These are phyloP conservation scores for Lipophrys pholis DNA, from an alignment of 2,113 vertebrate species.

Conservation along the genomic window DNA sequence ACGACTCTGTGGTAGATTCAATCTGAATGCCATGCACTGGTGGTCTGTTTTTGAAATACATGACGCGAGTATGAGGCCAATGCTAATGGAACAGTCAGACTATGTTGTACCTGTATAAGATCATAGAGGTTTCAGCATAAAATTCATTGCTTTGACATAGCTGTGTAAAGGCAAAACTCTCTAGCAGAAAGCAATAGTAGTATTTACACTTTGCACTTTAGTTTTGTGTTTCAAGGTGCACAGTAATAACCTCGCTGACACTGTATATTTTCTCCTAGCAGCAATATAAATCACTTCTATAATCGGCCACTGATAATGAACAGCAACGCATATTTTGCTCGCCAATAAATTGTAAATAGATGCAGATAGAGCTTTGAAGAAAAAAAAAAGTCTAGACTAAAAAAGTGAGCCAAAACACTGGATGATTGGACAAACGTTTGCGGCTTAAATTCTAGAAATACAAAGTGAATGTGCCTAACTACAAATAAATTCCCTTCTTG, in stretches of 20 bases:
- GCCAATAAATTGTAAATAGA: conserved; percentile 42
- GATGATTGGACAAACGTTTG: conserved; percentile 44
- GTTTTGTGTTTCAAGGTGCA: conserved; percentile 46
- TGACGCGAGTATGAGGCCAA: conserved; percentile 28
- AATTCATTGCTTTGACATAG: conserved; percentile 50
- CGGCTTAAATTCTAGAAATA: conserved; percentile 34
- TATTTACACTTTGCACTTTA: conserved; percentile 44
- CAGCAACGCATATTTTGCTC: conserved; percentile 57
- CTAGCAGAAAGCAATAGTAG: conserved; percentile 20
- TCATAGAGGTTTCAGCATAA: conserved; percentile 44
- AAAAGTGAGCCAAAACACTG: conserved; percentile 22
- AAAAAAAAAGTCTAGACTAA: conserved; percentile 17
- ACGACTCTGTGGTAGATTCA: conserved; percentile 58
- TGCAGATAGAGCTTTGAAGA: conserved; percentile 1
- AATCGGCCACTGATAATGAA: conserved; percentile 33
- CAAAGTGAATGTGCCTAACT: conserved; percentile 3
- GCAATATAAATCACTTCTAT: conserved; percentile 52
- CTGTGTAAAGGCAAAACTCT: conserved; percentile 43
- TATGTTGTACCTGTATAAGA: conserved; percentile 65
- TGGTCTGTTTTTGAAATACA: conserved; percentile 31
- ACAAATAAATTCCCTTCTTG: conserved; percentile 64
- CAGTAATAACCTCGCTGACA: conserved; percentile 33
- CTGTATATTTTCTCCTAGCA: conserved; percentile 45
- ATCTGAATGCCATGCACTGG: conserved; percentile 55
- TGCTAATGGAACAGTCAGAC: conserved; percentile 30